A percentile compares a stretch with the other conserved stretches of the same genome.
Conservation (phyloP, 1,140 invertebrate genomes). For the Leptinotarsa texana region DNA sequence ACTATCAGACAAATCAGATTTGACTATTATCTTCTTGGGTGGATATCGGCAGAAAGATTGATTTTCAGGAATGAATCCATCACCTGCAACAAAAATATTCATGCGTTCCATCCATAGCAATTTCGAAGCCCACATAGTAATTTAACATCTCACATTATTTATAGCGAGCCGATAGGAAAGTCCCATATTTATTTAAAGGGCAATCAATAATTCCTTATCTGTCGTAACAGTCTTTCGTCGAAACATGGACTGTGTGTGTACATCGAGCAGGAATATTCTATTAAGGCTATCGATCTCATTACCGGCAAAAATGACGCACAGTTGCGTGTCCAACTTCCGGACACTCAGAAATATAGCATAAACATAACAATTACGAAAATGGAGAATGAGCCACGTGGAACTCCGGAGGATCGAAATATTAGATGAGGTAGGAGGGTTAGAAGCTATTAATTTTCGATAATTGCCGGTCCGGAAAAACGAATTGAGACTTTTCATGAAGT, state of each 20-base stretch:
- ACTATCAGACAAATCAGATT: no score
- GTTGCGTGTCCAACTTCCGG: slow-evolving; percentile 4
- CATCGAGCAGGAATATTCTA: not conserved
- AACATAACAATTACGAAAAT: slow-evolving; percentile 2
- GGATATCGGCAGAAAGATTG: no score
- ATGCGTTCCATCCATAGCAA: no score
- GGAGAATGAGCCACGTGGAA: not conserved
- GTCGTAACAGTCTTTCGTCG: not conserved
- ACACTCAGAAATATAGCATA: slow-evolving; percentile 6
- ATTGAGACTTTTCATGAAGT: no score
- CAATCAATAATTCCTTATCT: slow-evolving; percentile 6
- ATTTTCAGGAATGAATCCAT: no score
- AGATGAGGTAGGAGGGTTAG: not conserved
- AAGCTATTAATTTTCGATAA: not conserved
- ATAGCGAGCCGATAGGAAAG: not conserved
- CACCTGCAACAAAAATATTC: no score
- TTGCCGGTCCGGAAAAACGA: not conserved
- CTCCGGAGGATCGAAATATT: slow-evolving; percentile 2
- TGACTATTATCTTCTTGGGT: no score
- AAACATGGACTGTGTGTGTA: not conserved
- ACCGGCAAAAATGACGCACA: slow-evolving; percentile 5
- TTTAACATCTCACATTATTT: not conserved
- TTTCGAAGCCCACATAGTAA: not conserved
- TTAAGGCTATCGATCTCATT: slow-evolving; percentile 5
- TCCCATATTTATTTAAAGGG: slow-evolving; percentile 1